A percentile compares a stretch with the other conserved stretches of the same genome.
Evolutionary conservation across 2,113 vertebrate species (phyloP).

Genomic region (Pituophis catenifer): DNA sequence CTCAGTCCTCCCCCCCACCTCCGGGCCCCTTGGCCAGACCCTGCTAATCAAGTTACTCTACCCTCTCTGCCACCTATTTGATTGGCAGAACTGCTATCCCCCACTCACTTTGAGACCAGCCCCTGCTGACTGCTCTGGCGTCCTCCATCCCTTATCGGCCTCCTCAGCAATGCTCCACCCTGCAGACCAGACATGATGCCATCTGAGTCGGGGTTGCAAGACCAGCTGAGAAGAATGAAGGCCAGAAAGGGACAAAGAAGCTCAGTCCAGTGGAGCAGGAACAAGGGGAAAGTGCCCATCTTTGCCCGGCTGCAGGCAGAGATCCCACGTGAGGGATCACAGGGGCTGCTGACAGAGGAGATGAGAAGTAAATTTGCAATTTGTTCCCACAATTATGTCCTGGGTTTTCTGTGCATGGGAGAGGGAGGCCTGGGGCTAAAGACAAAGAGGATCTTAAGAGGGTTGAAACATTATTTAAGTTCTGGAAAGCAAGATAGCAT

Average conservation of each 20-base stretch:
- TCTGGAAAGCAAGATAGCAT: not conserved
- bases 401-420: not conserved
- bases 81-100: too few relatives aligned
- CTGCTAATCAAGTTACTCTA: not conserved
- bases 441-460: fast-evolving
- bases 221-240: not conserved
- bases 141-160: too few relatives aligned
- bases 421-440: not conserved
- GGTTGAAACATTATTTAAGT: not conserved
- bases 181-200: not conserved
- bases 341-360: not conserved
- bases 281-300: not conserved
- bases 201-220: not conserved
- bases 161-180: too few relatives aligned
- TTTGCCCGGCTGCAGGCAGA: not conserved
- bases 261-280: not conserved
- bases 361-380: not conserved
- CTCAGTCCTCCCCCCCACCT: not conserved
- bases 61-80: not conserved
- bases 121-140: too few relatives aligned
- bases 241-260: not conserved
- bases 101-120: too few relatives aligned
- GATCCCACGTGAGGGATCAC: not conserved
- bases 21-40: not conserved
- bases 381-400: not conserved